Percentiles rank a stretch among this genome's conserved stretches.
Conservation (phyloP, 1,140 invertebrate species). For the Plectus sambesii region DNA sequence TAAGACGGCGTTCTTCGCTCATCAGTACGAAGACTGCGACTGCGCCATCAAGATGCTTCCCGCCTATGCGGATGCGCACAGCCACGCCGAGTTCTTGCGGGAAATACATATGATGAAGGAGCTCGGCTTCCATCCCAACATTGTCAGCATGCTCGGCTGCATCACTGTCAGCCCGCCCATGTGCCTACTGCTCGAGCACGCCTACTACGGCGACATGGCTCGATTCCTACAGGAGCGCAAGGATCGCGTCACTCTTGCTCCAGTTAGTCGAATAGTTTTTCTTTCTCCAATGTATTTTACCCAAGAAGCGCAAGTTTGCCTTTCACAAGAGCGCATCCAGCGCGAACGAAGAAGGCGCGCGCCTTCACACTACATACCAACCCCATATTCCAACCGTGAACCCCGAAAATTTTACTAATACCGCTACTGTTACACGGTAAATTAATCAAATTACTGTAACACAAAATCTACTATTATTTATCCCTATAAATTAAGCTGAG, state of each 20-base stretch:
- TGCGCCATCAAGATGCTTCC: conserved; percentile 9
- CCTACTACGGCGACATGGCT: conserved; percentile 1
- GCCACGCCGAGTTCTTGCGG: conserved; percentile 41
- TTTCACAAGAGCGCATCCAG: no score
- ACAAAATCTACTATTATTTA: background rate
- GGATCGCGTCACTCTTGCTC: no score
- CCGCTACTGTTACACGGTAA: no score
- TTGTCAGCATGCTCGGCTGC: conserved; percentile 47
- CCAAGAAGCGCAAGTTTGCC: no score
- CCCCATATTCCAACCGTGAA: no score
- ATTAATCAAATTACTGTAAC: background rate
- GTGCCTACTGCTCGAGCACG: conserved; percentile 1
- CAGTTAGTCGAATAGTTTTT: no score
- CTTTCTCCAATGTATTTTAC: no score
- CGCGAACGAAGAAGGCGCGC: no score
- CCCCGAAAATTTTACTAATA: no score
- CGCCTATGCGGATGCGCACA: conserved; percentile 34
- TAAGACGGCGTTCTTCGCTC: conserved; percentile 5
- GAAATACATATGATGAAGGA: conserved; percentile 47
- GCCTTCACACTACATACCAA: no score
- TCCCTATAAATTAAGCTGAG: no score
- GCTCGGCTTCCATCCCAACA: conserved; percentile 43
- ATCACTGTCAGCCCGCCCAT: conserved; percentile 18
- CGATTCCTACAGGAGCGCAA: conserved; percentile 1
- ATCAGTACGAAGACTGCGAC: conserved; percentile 11